Conservation (phyloP, 2,888 invertebrate genomes). For the Drosophila prolongata region DNA sequence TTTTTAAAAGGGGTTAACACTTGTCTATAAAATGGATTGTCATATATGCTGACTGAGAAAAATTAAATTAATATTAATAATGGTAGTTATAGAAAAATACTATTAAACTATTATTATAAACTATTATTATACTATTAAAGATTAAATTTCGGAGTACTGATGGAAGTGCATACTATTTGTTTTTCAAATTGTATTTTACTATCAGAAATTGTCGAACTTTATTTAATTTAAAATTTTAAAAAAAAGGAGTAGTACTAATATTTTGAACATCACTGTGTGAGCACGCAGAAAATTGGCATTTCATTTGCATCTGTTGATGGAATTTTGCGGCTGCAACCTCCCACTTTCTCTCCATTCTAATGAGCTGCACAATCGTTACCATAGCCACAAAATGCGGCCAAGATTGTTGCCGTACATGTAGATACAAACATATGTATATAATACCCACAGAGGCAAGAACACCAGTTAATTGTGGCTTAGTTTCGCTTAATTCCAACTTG, state of each 20-base stretch:
- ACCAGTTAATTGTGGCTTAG: constrained; percentile 23
- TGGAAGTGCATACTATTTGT: too few relatives aligned
- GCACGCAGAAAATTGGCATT: constrained; percentile 41
- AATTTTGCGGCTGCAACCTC: constrained; percentile 48
- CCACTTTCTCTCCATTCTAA: constrained; percentile 18
- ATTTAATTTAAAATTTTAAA: too few relatives aligned
- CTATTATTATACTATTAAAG: too few relatives aligned
- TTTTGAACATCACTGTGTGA: background rate
- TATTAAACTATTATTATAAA: too few relatives aligned
- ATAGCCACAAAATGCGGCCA: constrained; percentile 23
- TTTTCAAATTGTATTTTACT: too few relatives aligned
- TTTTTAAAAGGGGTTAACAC: background rate
- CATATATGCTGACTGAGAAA: too few relatives aligned
- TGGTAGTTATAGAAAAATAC: too few relatives aligned
- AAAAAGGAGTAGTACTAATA: background rate
- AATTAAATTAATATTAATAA: too few relatives aligned
- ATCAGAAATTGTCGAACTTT: too few relatives aligned
- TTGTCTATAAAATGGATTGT: background rate
- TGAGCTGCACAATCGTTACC: constrained; percentile 52
- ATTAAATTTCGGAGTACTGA: too few relatives aligned
- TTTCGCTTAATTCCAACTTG: constrained; percentile 15
- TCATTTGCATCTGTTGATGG: constrained; percentile 58
- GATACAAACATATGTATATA: too few relatives aligned
- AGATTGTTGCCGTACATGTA: constrained; percentile 6
- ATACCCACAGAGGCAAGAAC: background rate